These are phyloP conservation scores for Agonum fuliginosum DNA, from an alignment of 2,888 invertebrate genomes.

Conservation along the genomic window DNA sequence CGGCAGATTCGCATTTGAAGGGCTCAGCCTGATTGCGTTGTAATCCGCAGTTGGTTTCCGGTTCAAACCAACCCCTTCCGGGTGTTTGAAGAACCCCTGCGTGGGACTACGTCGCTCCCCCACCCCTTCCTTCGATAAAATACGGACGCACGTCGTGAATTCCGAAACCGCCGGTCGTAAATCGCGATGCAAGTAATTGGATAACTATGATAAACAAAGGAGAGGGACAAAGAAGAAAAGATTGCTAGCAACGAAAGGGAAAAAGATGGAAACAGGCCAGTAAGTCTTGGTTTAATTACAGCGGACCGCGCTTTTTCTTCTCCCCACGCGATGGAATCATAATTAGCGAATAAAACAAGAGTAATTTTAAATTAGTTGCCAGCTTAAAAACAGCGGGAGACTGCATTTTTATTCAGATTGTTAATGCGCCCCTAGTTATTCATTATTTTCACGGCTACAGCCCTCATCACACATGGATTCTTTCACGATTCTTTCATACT, in stretches of 20 bases:
- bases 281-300: conserved; percentile 51
- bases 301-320: conserved; percentile 39
- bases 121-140: conserved; percentile 51
- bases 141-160: conserved; percentile 52
- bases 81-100: conserved; percentile 3
- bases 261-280: conserved; percentile 17
- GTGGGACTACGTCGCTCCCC: background rate
- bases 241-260: background rate
- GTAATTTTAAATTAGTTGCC: conserved; percentile 65
- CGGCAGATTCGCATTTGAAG: conserved; percentile 6
- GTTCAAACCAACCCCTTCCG: conserved; percentile 43
- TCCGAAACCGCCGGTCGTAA: conserved; percentile 56
- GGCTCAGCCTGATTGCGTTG: conserved; percentile 6
- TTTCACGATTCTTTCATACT: too few relatives aligned
- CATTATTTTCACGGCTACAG: too few relatives aligned
- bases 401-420: conserved; percentile 46
- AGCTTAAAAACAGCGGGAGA: conserved; percentile 52
- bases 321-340: conserved; percentile 63
- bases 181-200: conserved; percentile 58
- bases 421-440: background rate
- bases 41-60: conserved; percentile 37
- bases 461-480: background rate
- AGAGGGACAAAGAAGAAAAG: conserved; percentile 39
- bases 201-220: conserved; percentile 60
- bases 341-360: conserved; percentile 65